Conservation (phyloP, 2,888 invertebrate species). For the Nezara viridula region DNA sequence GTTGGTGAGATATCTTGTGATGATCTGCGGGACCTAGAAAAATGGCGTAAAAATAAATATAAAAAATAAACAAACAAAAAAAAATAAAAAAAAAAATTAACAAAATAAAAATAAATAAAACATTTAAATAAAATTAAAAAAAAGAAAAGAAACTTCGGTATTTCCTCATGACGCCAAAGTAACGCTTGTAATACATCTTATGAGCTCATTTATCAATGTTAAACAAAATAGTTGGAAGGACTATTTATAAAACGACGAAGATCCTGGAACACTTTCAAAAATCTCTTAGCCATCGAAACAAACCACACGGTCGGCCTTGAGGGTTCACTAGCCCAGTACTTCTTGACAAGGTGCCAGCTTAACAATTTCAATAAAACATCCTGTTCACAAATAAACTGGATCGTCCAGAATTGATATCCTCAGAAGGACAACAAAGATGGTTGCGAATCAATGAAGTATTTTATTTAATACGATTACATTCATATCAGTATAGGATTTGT, state of each 20-base stretch:
- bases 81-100: not conserved
- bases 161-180: not conserved
- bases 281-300: not conserved
- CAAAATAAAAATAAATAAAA: not conserved
- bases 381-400: not conserved
- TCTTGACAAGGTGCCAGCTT: not conserved
- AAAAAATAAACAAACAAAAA: not conserved
- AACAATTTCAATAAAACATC: not conserved
- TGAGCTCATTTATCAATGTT: not conserved
- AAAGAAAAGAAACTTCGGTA: conserved; percentile 1
- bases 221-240: not conserved
- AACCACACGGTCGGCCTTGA: not conserved
- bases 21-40: conserved; percentile 51
- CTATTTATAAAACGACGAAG: not conserved
- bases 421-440: too few species aligned
- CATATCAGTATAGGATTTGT: too few species aligned
- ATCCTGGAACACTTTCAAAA: not conserved
- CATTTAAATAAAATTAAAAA: not conserved
- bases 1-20: conserved; percentile 19
- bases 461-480: too few species aligned
- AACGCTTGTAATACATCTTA: not conserved
- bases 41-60: conserved; percentile 13
- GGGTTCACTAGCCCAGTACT: not conserved
- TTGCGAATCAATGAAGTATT: too few species aligned
- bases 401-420: not conserved